A percentile compares a stretch with the other conserved stretches of the same genome.
Conservation (phyloP, 2,113 vertebrate species). For the Forbesichthys agassizii region DNA sequence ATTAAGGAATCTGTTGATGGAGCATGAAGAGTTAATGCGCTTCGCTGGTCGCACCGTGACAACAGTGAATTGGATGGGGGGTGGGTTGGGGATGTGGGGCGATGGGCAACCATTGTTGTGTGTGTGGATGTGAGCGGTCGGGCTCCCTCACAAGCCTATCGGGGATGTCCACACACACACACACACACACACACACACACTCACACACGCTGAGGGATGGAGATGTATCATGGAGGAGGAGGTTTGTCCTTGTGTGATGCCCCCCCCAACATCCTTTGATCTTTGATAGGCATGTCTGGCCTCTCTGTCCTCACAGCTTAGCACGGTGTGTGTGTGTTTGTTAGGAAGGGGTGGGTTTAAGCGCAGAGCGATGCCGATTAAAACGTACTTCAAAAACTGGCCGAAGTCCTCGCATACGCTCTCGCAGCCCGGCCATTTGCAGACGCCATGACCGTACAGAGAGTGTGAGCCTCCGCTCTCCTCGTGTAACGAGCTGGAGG, state of each 20-base stretch:
- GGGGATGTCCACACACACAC: conserved; percentile 41
- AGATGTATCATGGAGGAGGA: conserved; percentile 49
- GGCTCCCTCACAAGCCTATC: conserved; percentile 71
- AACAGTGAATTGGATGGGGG: conserved; percentile 87
- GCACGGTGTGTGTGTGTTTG: too few species aligned
- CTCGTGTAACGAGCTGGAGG: conserved; percentile 91
- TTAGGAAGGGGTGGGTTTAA: too few species aligned
- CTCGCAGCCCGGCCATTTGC: conserved; percentile 99
- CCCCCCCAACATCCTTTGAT: too few species aligned
- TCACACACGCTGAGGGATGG: conserved; percentile 8
- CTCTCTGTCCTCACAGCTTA: too few species aligned
- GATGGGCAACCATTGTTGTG: conserved; percentile 74
- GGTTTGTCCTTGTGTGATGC: too few species aligned
- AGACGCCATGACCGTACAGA: conserved; percentile 97
- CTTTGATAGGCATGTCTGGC: too few species aligned
- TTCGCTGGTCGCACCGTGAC: conserved; percentile 97
- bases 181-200: conserved; percentile 9
- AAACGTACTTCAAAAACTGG: conserved; percentile 98
- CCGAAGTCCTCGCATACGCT: conserved; percentile 98
- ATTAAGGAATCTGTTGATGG: conserved; percentile 99
- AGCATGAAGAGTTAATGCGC: conserved; percentile 99
- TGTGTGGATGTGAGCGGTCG: conserved; percentile 80
- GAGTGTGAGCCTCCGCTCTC: conserved; percentile 94
- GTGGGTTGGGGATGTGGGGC: conserved; percentile 57
- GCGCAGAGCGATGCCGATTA: background rate